phyloP scores from a whole-genome alignment of 2,888 invertebrate genomes.

The Papilio demoleus region DNA sequence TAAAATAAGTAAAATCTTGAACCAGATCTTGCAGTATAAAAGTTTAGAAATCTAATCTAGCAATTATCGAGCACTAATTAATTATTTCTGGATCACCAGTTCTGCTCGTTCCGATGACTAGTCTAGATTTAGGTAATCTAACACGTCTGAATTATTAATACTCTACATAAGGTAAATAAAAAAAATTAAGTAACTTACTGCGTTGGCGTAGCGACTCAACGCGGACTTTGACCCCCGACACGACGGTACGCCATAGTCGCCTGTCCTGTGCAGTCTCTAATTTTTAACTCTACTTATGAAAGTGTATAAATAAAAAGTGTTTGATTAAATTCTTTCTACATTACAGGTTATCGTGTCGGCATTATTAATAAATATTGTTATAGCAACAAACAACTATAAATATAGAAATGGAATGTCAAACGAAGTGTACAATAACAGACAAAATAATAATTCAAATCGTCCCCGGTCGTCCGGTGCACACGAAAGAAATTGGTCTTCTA shows the following conservation, averaged over 20 bases:
- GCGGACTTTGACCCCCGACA: no score
- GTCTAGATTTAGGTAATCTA: background rate
- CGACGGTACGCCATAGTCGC: no score
- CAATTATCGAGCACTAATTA: no score
- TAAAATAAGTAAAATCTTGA: no score
- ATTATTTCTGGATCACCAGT: background rate
- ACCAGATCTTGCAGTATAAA: no score
- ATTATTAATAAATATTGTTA: conserved; percentile 25
- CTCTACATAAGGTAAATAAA: no score
- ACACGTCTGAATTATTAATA: background rate
- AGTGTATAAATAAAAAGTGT: no score
- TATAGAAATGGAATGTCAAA: conserved; percentile 2
- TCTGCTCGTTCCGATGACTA: background rate
- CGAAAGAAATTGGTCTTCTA: conserved; percentile 26
- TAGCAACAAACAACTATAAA: background rate
- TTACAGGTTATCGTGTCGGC: conserved; percentile 34
- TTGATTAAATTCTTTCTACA: background rate
- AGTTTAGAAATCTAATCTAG: no score
- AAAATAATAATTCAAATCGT: background rate
- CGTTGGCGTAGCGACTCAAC: no score
- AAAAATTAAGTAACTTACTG: no score
- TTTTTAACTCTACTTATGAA: no score
- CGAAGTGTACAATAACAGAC: background rate
- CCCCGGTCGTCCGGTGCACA: conserved; percentile 8
- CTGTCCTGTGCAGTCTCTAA: no score